Evolutionary conservation across 2,113 vertebrate species (phyloP).

Genomic region (Gasterosteus nipponicus): DNA sequence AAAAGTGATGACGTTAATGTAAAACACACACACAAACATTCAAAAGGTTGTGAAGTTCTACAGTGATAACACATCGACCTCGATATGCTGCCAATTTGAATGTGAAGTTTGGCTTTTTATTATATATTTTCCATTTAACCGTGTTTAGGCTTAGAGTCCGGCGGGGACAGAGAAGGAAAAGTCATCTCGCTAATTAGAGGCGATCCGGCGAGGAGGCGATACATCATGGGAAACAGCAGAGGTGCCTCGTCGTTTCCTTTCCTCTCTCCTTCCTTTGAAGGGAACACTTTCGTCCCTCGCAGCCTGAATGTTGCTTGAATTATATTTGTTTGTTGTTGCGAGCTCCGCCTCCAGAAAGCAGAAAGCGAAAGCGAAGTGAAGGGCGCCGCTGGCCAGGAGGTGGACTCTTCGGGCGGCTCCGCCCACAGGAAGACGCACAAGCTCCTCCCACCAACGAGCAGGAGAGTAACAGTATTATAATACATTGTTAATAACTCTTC

Average conservation of each 20-base stretch:
- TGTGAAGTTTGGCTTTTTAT: too few species aligned
- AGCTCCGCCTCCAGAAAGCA: constrained; percentile 20
- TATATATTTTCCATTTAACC: too few species aligned
- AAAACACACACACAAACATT: constrained; percentile 69
- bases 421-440: too few species aligned
- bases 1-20: constrained; percentile 62
- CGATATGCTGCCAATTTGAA: too few species aligned
- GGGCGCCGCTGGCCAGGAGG: not conserved
- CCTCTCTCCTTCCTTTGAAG: constrained; percentile 37
- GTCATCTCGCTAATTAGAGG: constrained; percentile 69
- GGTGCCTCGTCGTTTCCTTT: constrained; percentile 68
- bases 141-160: too few species aligned
- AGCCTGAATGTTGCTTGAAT: constrained; percentile 49
- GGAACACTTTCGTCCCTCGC: constrained; percentile 23
- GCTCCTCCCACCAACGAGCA: too few species aligned
- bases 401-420: too few species aligned
- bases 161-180: constrained; percentile 16
- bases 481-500: not conserved
- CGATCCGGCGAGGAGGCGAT: constrained; percentile 53
- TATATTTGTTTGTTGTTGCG: constrained; percentile 42
- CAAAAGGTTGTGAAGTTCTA: constrained; percentile 75
- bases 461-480: not conserved
- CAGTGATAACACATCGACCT: constrained; percentile 68
- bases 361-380: constrained; percentile 31
- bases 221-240: constrained; percentile 66